phyloP scores from a whole-genome alignment of 2,113 vertebrate species.

The Talpa occidentalis region DNA sequence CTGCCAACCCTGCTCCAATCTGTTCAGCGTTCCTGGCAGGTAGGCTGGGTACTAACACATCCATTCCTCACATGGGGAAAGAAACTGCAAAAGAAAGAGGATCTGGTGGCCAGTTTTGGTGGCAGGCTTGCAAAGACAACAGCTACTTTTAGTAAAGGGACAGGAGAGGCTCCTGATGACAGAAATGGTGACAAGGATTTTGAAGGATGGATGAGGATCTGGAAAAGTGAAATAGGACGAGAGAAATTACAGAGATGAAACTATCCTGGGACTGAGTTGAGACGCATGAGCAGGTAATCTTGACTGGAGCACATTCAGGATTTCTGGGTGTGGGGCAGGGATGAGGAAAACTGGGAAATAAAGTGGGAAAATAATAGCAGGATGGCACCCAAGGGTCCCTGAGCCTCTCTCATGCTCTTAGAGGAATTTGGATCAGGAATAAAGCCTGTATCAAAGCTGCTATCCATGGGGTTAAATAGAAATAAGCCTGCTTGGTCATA shows the following conservation, averaged over 20 bases:
- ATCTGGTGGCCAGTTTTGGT: not conserved
- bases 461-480: not conserved
- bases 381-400: not conserved
- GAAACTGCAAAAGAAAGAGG: not conserved
- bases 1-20: no score
- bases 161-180: not conserved
- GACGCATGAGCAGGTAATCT: not conserved
- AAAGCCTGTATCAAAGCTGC: not conserved
- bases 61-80: not conserved
- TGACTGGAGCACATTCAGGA: not conserved
- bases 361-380: no score
- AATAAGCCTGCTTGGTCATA: not conserved
- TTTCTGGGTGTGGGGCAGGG: not conserved
- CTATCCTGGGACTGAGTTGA: not conserved
- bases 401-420: fast-evolving
- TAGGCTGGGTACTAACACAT: not conserved
- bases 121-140: not conserved
- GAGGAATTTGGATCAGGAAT: not conserved
- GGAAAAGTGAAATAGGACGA: not conserved
- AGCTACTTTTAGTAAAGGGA: not conserved
- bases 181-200: not conserved
- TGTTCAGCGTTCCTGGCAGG: not conserved
- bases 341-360: not conserved
- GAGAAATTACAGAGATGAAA: not conserved
- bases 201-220: not conserved